Percentiles rank a stretch among this genome's conserved stretches.
phyloP scores from a whole-genome alignment of 2,888 invertebrate species.

The Cheilosia vulpina region DNA sequence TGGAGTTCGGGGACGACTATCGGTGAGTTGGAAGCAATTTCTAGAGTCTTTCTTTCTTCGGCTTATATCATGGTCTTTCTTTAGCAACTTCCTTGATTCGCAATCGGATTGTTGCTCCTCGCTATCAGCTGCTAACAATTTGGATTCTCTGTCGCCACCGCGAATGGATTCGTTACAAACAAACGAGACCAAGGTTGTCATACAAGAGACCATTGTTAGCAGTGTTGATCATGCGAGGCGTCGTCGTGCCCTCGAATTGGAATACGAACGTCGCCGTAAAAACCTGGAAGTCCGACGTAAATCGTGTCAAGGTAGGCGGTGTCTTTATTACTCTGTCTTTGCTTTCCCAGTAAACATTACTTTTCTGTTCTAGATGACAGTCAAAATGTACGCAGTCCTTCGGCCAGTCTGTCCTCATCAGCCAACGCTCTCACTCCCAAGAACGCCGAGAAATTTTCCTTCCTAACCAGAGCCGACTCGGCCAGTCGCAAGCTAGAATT shows the following conservation, averaged over 20 bases:
- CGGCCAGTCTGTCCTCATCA: slow-evolving; percentile 79
- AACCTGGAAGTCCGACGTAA: slow-evolving; percentile 82
- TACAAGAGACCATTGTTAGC: slow-evolving; percentile 81
- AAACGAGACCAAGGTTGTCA: slow-evolving; percentile 81
- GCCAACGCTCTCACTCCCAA: slow-evolving; percentile 81
- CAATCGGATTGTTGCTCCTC: slow-evolving; percentile 95
- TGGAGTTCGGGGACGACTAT: slow-evolving; percentile 96
- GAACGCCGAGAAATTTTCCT: slow-evolving; percentile 77
- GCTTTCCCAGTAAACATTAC: background rate
- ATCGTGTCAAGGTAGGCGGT: slow-evolving; percentile 81
- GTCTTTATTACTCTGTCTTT: background rate
- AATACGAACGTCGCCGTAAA: slow-evolving; percentile 82
- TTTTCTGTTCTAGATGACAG: slow-evolving; percentile 68
- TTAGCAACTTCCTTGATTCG: slow-evolving; percentile 91
- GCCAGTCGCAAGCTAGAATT: slow-evolving; percentile 82
- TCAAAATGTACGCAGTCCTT: slow-evolving; percentile 77
- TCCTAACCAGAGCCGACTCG: slow-evolving; percentile 76
- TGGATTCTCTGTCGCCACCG: slow-evolving; percentile 84
- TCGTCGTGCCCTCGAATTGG: slow-evolving; percentile 82
- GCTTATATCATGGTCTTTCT: slow-evolving; percentile 19
- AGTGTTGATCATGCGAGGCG: slow-evolving; percentile 83
- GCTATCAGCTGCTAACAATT: slow-evolving; percentile 87
- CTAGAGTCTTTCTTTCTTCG: background rate
- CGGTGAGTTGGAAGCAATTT: slow-evolving; percentile 82
- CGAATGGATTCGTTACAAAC: slow-evolving; percentile 83